phyloP scores from a whole-genome alignment of 1,140 invertebrate species.

The Tyrophagus putrescentiae region DNA sequence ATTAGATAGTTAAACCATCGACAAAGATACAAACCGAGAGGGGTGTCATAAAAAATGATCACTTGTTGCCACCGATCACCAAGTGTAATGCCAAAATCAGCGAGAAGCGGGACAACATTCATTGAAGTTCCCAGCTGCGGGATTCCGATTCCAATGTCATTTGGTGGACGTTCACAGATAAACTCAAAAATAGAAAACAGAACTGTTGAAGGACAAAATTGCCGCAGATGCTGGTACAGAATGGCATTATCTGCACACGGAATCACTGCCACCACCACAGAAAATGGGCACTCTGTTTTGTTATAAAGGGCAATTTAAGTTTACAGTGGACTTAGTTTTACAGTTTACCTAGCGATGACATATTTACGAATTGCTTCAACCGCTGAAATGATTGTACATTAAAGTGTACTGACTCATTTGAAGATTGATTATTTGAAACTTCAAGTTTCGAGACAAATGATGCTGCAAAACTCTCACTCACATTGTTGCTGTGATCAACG shows the following conservation, averaged over 20 bases:
- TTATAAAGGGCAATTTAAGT: too few relatives aligned
- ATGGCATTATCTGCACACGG: background rate
- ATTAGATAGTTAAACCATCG: background rate
- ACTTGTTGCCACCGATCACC: slow-evolving; percentile 23
- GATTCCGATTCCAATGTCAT: slow-evolving; percentile 16
- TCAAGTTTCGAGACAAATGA: too few relatives aligned
- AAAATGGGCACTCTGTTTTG: slow-evolving; percentile 11
- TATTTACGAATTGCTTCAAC: too few relatives aligned
- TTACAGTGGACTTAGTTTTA: too few relatives aligned
- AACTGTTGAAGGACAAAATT: background rate
- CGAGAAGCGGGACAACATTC: slow-evolving; percentile 22
- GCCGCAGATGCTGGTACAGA: background rate
- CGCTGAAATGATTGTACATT: too few relatives aligned
- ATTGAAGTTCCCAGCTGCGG: slow-evolving; percentile 7
- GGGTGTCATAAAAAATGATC: slow-evolving; percentile 23
- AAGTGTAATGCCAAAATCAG: slow-evolving; percentile 19
- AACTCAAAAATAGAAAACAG: slow-evolving; percentile 19
- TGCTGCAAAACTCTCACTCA: too few relatives aligned
- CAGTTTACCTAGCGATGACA: too few relatives aligned
- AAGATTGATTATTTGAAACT: too few relatives aligned
- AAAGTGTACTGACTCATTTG: too few relatives aligned
- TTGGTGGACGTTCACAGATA: slow-evolving; percentile 21
- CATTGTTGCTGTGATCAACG: too few relatives aligned
- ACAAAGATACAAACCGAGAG: slow-evolving; percentile 22
- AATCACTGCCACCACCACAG: background rate